Evolutionary conservation across 1,140 invertebrate genomes (phyloP).

Genomic region (Eriocheir sinensis): DNA sequence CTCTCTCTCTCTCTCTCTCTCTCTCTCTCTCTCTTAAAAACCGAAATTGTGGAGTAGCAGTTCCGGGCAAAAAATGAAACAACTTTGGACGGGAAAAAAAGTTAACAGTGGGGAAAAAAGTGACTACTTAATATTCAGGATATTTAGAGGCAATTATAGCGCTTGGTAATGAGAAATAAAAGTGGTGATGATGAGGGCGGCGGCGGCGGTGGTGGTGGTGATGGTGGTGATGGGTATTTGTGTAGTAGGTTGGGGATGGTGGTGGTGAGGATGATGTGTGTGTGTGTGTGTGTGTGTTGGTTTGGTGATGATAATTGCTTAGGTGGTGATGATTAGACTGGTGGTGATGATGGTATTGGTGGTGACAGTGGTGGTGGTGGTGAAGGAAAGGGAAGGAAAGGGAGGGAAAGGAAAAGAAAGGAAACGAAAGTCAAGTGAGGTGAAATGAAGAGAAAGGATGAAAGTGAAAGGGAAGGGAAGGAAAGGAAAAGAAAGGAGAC

Average conservation of each 20-base stretch:
- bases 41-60: background rate
- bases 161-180: background rate
- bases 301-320: background rate
- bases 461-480: too few species aligned
- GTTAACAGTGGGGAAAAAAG: background rate
- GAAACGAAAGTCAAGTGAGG: background rate
- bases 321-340: background rate
- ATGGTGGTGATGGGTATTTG: background rate
- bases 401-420: background rate
- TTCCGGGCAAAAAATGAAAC: too few species aligned
- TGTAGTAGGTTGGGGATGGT: background rate
- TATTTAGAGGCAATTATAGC: background rate
- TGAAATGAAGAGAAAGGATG: too few species aligned
- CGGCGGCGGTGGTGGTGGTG: background rate
- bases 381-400: background rate
- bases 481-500: too few species aligned
- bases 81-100: too few species aligned
- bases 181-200: background rate
- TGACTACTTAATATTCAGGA: background rate
- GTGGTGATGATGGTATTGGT: background rate
- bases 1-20: conserved; percentile 22
- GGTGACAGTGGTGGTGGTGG: background rate
- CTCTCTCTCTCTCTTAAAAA: background rate
- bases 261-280: background rate
- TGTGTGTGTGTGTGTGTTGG: background rate